phyloP scores from a whole-genome alignment of 2,797 vertebrate species.

The Dryobates pubescens region DNA sequence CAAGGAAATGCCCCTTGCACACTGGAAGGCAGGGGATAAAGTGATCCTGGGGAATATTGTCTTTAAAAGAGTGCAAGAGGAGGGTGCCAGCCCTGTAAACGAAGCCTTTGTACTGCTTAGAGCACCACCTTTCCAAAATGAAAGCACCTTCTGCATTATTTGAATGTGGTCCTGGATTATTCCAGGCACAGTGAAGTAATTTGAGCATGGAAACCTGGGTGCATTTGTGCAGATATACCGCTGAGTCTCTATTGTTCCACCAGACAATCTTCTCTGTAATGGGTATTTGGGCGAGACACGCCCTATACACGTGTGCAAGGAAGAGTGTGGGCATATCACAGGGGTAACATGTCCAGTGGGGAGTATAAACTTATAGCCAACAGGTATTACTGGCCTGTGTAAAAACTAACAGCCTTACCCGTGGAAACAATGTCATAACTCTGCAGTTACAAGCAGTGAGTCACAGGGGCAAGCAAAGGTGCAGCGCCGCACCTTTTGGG shows the following conservation, averaged over 20 bases:
- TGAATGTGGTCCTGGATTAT: conserved; percentile 9
- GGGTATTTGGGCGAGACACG: conserved; percentile 48
- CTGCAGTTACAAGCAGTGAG: background rate
- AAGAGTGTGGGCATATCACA: conserved; percentile 4
- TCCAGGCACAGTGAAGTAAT: conserved; percentile 18
- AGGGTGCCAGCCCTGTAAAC: background rate
- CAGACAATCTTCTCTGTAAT: conserved; percentile 55
- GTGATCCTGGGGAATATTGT: background rate
- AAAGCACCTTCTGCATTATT: background rate
- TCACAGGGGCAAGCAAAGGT: background rate
- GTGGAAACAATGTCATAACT: accelerated
- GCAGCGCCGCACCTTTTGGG: accelerated
- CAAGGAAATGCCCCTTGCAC: background rate
- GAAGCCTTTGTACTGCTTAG: background rate
- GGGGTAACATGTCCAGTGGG: conserved; percentile 27
- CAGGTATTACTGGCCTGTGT: background rate
- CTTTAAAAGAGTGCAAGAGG: background rate
- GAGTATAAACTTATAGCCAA: conserved; percentile 19
- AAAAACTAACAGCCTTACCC: background rate
- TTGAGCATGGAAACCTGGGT: conserved; percentile 28
- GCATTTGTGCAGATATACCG: background rate
- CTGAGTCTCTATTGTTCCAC: conserved; percentile 32
- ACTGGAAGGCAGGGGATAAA: background rate
- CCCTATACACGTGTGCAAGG: conserved; percentile 36
- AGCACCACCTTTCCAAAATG: conserved; percentile 12